These are phyloP conservation scores for Myoxocephalus aenaeus DNA, from an alignment of 2,797 vertebrate species.

Conservation along the genomic window DNA sequence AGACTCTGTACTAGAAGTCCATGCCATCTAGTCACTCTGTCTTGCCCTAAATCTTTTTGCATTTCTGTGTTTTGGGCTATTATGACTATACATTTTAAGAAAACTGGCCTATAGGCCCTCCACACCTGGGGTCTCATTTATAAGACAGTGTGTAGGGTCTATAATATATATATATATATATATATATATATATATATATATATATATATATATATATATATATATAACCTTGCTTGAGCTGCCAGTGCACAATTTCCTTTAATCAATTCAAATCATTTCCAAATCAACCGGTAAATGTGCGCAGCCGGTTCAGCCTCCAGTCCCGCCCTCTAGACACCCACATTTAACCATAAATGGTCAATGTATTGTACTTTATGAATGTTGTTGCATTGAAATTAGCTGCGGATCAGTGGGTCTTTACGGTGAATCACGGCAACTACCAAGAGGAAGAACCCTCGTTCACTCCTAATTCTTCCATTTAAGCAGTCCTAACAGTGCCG, in stretches of 20 bases:
- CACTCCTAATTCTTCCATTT: too few species aligned
- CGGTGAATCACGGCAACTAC: neutral
- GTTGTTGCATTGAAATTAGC: neutral
- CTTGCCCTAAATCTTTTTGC: constrained; percentile 9
- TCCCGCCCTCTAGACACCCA: neutral
- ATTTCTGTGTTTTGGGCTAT: neutral
- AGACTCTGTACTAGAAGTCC: neutral
- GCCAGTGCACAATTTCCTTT: neutral
- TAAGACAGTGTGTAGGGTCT: neutral
- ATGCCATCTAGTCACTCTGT: neutral
- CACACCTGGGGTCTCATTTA: neutral
- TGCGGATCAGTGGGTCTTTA: neutral
- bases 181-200: too few species aligned
- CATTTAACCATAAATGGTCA: neutral
- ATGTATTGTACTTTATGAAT: neutral
- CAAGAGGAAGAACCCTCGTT: neutral
- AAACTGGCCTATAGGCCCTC: neutral
- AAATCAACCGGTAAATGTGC: neutral
- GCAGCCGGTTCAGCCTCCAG: neutral
- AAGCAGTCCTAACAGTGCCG: too few species aligned
- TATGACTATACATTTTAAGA: neutral
- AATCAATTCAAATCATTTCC: neutral
- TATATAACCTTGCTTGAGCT: neutral
- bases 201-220: neutral
- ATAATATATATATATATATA: too few species aligned